Evolutionary conservation across 2,113 vertebrate genomes (phyloP), one percentile per base, ranked within the genome.

Genomic region (Microcebus jonahi): DNA sequence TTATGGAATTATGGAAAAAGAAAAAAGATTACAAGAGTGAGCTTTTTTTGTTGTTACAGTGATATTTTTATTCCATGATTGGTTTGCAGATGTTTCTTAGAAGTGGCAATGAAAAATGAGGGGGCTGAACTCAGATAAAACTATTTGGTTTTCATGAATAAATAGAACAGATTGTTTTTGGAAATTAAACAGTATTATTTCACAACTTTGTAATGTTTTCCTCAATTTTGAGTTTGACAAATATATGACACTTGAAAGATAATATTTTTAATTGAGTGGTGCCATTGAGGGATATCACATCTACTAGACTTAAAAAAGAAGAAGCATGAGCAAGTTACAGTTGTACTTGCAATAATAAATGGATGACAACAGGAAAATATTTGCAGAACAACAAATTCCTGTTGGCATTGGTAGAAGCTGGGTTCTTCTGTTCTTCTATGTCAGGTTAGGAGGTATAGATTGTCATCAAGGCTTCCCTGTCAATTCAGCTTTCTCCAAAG

Each of bases 1-100:
- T 97, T 97, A 97, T n/a, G 77, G 94, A 98, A 98, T 96, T 88
- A 93, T 10, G 91, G n/a, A 81, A 97, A 88, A 97, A 82, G 94
- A 93, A 88, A 95, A 82, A 48, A 31, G 20, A 18, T 42, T 77
- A 68, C 17, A 71, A 8, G 55, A 94, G 34, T 23, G 53, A 88
- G 53, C 9, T 77, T 50, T 85, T 63, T 75, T 63, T 65, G 13
- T 93, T 93, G 57, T 81, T 94, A 34, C 10, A 6, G 14, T 79
- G 42, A 81, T n/a, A 76, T 34, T 96, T 61, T 67, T 75, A 42
- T 82, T 95, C 11, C 4, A 15, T 70, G 63, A 68, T 8, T 90
- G 5, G 14, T 31, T 61, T 81, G 21, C 29, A 94, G 59, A 80
- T 67, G 23, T 65, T 95, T n/a, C 18, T 94, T 90, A 85, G 42